Conservation (phyloP, 2,797 vertebrate genomes). For the Anguilla megastoma region DNA sequence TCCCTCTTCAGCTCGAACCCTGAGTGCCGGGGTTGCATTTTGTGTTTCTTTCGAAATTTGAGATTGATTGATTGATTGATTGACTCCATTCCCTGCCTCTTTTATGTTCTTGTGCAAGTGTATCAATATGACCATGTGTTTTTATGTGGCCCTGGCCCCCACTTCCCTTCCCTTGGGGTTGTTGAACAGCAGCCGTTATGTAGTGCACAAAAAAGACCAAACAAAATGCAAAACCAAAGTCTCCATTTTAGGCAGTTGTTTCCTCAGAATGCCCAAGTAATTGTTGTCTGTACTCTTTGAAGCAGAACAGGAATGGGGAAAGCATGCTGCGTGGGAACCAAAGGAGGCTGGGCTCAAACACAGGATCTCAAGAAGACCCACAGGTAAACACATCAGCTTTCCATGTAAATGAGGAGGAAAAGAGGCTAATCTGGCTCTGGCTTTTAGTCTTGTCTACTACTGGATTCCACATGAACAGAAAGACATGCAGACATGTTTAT, state of each 20-base stretch:
- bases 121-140: conserved; percentile 11
- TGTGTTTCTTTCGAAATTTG: conserved; percentile 30
- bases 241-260: conserved; percentile 32
- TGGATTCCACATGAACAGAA: not conserved
- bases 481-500: conserved; percentile 2
- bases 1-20: conserved; percentile 23
- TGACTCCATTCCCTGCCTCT: conserved; percentile 23
- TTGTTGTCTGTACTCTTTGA: conserved; percentile 31
- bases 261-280: conserved; percentile 26
- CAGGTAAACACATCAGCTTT: conserved; percentile 6
- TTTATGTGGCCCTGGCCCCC: not conserved
- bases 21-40: conserved; percentile 21
- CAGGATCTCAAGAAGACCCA: not conserved
- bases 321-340: not conserved
- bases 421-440: not conserved
- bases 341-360: not conserved
- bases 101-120: conserved; percentile 23
- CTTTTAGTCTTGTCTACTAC: not conserved
- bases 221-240: conserved; percentile 11
- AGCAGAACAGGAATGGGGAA: conserved; percentile 13
- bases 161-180: conserved; percentile 8
- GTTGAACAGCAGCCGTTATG: conserved; percentile 23
- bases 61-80: conserved; percentile 34
- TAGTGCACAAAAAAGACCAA: conserved; percentile 7
- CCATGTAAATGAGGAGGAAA: not conserved